Evolutionary conservation across 2,113 vertebrate genomes (phyloP), one percentile per base, ranked within the genome.

Genomic region (Xenopus laevis): DNA sequence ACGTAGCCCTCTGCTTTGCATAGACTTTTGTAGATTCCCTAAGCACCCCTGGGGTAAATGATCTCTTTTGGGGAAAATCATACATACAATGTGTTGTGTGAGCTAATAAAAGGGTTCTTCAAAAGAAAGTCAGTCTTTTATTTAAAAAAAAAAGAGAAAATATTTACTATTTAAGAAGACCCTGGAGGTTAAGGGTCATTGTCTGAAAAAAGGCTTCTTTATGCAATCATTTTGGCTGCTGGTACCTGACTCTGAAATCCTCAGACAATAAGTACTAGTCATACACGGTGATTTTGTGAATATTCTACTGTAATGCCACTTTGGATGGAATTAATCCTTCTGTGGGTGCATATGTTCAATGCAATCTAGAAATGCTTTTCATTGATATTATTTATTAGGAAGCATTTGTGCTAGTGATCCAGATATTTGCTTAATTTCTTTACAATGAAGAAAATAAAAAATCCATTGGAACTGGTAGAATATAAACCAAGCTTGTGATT

Each of bases 71-170:
- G 52, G 67, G 15, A 69, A 76, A 64, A 69, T 50, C n/a, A n/a
- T n/a, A n/a, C 46, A 59, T 68, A 78, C 72, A 71, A 63, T 52
- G 71, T 71, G 17, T 63, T 78, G 77, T 65, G 46, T 47, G 60
- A 47, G 69, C 21, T 46, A 65, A 58, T 58, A 71, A 80, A 80
- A 78, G 65, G 46, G 33, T 40, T 27, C 61, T 68, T 46, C 63
- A 40, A 68, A 13, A 71, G 55, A 79, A 40, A 27, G 65, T 65
- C 50, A 63, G 17, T 27, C 40, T 50, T 78, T 78, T 76, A 69
- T 55, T 50, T 63, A 7, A 6, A 53, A 62, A 71, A 72, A 52
- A n/a, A n/a, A n/a, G n/a, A 52, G 71, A 58, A 67, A 67, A 74
- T 67, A 50, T 66, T 69, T 71, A 77, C 70, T 72, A 65, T 57